Evolutionary conservation across 2,113 vertebrate species (phyloP).

Genomic region (Rhea americana): DNA sequence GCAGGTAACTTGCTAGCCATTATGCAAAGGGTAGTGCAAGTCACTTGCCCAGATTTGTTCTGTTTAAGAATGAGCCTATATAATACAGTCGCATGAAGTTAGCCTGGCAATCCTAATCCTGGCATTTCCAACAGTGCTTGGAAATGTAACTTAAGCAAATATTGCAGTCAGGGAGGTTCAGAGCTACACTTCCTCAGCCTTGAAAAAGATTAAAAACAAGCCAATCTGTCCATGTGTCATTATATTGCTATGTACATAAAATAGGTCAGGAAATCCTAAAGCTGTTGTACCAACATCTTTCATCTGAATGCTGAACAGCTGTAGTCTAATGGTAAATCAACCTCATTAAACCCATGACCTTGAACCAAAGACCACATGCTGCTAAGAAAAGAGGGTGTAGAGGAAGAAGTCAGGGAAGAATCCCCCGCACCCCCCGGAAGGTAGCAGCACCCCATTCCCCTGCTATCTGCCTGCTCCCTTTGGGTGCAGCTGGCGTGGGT

Average conservation of each 20-base stretch:
- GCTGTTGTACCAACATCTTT: background rate
- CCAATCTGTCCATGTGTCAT: background rate
- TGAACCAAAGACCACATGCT: background rate
- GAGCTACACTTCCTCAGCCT: background rate
- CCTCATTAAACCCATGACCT: background rate
- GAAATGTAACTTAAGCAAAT: background rate
- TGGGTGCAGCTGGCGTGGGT: background rate
- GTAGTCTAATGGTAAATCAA: background rate
- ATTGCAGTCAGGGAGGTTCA: background rate
- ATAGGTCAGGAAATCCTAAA: background rate
- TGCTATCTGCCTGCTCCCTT: background rate
- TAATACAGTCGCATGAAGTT: background rate
- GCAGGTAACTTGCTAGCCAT: background rate
- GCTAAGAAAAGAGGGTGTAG: background rate
- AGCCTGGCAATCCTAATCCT: background rate
- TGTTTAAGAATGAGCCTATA: background rate
- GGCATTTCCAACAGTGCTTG: background rate
- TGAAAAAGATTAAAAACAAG: background rate
- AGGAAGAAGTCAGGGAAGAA: background rate
- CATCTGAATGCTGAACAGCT: background rate
- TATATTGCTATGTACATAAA: background rate
- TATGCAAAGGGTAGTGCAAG: background rate
- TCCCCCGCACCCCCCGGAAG: background rate
- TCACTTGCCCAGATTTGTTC: background rate
- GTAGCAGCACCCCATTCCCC: background rate